Evolutionary conservation across 1,140 invertebrate species (phyloP).

Genomic region (Zelostemma sp.): DNA sequence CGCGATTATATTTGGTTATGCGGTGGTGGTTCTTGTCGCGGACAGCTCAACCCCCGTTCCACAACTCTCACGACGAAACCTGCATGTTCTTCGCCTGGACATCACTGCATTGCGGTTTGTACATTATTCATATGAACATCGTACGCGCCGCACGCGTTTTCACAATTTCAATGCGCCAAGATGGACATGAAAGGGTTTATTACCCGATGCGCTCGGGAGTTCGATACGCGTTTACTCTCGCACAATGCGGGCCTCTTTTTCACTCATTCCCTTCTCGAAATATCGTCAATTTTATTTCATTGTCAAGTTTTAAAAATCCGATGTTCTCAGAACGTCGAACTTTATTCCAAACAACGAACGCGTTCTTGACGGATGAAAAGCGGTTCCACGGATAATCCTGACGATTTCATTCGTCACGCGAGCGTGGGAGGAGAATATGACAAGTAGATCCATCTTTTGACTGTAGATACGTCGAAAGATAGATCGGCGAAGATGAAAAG

Average conservation of each 20-base stretch:
- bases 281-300: too few relatives aligned
- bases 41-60: conserved; percentile 54
- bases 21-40: conserved; percentile 54
- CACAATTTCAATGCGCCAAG: conserved; percentile 7
- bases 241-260: conserved; percentile 7
- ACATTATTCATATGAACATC: conserved; percentile 14
- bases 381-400: too few relatives aligned
- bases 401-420: too few relatives aligned
- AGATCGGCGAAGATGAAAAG: too few relatives aligned
- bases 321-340: too few relatives aligned
- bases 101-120: conserved; percentile 60
- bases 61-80: conserved; percentile 42
- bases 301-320: too few relatives aligned
- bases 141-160: conserved; percentile 4
- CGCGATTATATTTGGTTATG: conserved; percentile 42
- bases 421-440: too few relatives aligned
- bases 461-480: too few relatives aligned
- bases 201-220: conserved; percentile 11
- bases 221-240: background rate
- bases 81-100: conserved; percentile 47
- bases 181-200: conserved; percentile 8
- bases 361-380: too few relatives aligned
- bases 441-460: too few relatives aligned
- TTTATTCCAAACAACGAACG: too few relatives aligned
- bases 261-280: too few relatives aligned